phyloP scores from a whole-genome alignment of 2,113 vertebrate species.

The Cacatua alba region DNA sequence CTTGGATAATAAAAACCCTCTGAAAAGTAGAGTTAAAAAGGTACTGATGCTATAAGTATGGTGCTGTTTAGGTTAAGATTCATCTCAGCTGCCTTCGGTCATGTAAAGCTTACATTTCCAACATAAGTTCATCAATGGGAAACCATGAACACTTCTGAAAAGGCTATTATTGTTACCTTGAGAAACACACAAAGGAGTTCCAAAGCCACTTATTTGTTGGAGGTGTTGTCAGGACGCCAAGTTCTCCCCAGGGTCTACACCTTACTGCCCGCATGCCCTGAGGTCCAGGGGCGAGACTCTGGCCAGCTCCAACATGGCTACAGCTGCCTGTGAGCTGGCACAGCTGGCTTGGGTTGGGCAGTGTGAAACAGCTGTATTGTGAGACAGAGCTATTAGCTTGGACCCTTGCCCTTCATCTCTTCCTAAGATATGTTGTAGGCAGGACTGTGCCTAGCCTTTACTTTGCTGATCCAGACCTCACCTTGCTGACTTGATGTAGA shows the following conservation, averaged over 20 bases:
- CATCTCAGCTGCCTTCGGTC: neutral
- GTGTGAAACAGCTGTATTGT: neutral
- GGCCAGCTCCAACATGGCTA: neutral
- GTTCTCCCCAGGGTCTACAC: neutral
- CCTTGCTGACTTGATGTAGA: neutral
- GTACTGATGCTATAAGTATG: neutral
- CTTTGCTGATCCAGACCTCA: neutral
- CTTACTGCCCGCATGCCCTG: neutral
- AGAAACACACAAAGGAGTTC: neutral
- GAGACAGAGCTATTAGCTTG: neutral
- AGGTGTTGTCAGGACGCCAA: neutral
- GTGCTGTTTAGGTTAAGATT: neutral
- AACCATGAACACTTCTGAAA: neutral
- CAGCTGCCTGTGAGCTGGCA: neutral
- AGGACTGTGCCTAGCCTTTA: neutral
- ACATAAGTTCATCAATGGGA: neutral
- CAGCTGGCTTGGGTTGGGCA: neutral
- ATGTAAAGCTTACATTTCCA: neutral
- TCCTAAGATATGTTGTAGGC: neutral
- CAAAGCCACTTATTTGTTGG: neutral
- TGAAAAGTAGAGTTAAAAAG: neutral
- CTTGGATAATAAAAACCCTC: neutral
- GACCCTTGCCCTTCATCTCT: neutral
- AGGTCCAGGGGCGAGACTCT: neutral
- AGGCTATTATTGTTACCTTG: neutral